These are phyloP conservation scores for Tamias sibiricus DNA, from an alignment of 2,113 vertebrate genomes.

Conservation along the genomic window DNA sequence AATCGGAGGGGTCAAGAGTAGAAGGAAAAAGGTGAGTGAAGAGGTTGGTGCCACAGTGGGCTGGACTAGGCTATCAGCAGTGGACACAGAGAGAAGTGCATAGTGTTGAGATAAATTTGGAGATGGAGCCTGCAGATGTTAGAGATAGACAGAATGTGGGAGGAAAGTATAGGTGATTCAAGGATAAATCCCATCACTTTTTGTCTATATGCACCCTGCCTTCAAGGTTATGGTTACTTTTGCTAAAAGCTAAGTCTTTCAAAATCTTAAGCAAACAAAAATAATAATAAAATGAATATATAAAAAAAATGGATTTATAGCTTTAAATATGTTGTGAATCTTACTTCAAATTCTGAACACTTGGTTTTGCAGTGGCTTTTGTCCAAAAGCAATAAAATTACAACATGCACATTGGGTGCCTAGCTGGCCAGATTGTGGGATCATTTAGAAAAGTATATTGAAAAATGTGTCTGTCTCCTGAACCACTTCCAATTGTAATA, in stretches of 20 bases:
- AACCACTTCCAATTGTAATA: conserved; percentile 59
- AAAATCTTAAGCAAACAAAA: neutral
- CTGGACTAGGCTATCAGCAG: neutral
- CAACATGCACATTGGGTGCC: neutral
- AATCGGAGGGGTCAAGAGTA: neutral
- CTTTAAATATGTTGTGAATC: conserved; percentile 50
- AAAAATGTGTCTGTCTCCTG: conserved; percentile 58
- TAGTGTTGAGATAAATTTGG: neutral
- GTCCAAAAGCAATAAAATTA: conserved; percentile 62
- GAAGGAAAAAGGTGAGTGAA: neutral
- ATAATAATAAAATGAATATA: neutral
- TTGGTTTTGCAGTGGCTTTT: conserved; percentile 44
- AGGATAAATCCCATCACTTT: neutral
- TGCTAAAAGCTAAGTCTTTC: conserved; percentile 39
- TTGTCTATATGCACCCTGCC: neutral
- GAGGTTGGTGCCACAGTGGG: neutral
- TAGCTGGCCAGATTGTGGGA: conserved; percentile 48
- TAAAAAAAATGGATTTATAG: neutral
- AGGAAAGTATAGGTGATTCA: neutral
- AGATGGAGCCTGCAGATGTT: neutral
- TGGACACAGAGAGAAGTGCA: neutral
- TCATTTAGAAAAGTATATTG: conserved; percentile 65
- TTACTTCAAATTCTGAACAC: conserved; percentile 51
- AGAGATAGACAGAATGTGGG: neutral
- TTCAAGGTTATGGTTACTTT: neutral